These are phyloP conservation scores for Zygogramma bicolorata DNA, from an alignment of 2,888 invertebrate genomes.

Conservation along the genomic window DNA sequence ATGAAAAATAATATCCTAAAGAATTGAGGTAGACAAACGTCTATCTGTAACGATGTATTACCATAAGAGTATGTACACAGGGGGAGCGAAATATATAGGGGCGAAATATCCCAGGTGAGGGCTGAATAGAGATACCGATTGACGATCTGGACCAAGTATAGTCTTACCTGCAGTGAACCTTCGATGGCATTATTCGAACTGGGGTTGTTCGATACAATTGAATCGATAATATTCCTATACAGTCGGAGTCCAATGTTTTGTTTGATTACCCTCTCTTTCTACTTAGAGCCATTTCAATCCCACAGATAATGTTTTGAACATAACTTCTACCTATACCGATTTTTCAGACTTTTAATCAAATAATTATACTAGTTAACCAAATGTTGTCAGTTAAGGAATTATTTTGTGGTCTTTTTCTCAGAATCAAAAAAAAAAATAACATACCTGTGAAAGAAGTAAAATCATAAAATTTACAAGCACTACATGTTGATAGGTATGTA, in stretches of 20 bases:
- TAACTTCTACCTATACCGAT: too few species aligned
- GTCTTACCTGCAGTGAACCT: slow-evolving; percentile 26
- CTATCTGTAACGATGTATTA: slow-evolving; percentile 23
- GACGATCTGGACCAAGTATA: slow-evolving; percentile 20
- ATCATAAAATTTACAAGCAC: too few species aligned
- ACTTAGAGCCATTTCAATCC: background rate
- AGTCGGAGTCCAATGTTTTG: background rate
- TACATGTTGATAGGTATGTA: too few species aligned
- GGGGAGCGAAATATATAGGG: slow-evolving; percentile 26
- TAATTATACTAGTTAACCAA: too few species aligned
- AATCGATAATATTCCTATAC: background rate
- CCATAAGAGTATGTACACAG: slow-evolving; percentile 26
- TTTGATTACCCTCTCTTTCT: background rate
- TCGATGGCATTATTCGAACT: slow-evolving; percentile 25
- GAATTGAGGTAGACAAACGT: slow-evolving; percentile 30
- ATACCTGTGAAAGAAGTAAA: too few species aligned
- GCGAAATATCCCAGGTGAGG: slow-evolving; percentile 31
- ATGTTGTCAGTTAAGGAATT: too few species aligned
- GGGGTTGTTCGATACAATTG: slow-evolving; percentile 34
- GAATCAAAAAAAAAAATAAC: too few species aligned
- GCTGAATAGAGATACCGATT: slow-evolving; percentile 21
- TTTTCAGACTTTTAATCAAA: too few species aligned
- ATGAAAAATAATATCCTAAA: slow-evolving; percentile 36
- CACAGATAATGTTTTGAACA: too few species aligned
- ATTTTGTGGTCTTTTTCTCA: too few species aligned